Evolutionary conservation across 2,888 invertebrate species (phyloP), one percentile per base, ranked within the genome.

Genomic region (Caenorhabditis wallacei): DNA sequence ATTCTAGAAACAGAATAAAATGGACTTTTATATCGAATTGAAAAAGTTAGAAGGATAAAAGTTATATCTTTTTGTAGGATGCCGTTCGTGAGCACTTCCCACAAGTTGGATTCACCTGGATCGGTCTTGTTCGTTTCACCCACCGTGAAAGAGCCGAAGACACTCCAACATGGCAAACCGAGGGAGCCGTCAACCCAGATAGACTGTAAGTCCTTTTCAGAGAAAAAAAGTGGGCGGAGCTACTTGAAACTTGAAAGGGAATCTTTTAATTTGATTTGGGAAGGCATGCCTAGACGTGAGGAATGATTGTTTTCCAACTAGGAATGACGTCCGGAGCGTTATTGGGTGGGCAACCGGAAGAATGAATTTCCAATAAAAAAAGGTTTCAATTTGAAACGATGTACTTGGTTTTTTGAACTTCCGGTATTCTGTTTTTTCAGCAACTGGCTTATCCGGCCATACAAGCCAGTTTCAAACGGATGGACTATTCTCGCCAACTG

Each of bases 401-500:
- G 13, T 43, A 30, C 16, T 43, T 13, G 43, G 2, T 48, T 18
- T 48, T 48, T 18, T 18, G 46, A 48, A 48, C 46, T 48, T 30
- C 30, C 30, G 30, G 8, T 30, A 24, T 22, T 10, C 11, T 40
- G n/a, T n/a, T 26, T 56, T 85, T 85, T 71, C 64, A 85, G 85
- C 40, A 78, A 85, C 70, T 86, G 86, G 86, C 51, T 86, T 10
- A 76, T 78, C 57, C 78, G 69, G 13, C 86, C 86, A 66, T 83
- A 80, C 81, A 70, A 71, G 11, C 75, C 83, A 30, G 63, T 69
- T 5, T 40, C 76, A 16, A 85, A 87, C 54, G 87, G 87, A 71
- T 87, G 87, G 87, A 70, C 82, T 3, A 22, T 66, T 22, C 68
- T 82, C 13, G 37, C 87, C 16, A 84, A 87, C 74, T 87, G 87